Conservation (phyloP, 2,888 invertebrate species). For the Idaea dimidiata region DNA sequence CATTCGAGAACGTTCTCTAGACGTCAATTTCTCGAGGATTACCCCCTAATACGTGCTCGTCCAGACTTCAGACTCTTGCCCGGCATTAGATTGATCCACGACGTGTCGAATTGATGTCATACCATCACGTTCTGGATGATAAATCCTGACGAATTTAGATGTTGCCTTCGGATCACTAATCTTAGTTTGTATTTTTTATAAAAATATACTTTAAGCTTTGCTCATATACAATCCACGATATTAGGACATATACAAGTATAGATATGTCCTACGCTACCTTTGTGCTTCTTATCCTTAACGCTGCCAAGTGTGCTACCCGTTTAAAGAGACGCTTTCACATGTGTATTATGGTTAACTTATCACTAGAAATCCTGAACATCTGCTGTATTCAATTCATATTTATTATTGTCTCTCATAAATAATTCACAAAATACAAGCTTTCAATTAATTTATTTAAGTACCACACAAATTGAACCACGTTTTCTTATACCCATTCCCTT, state of each 20-base stretch:
- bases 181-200: too few relatives aligned
- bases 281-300: background rate
- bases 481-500: background rate
- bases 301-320: background rate
- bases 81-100: conserved; percentile 12
- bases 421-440: background rate
- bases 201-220: too few relatives aligned
- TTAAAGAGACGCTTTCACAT: background rate
- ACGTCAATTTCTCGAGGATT: background rate
- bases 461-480: background rate
- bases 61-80: background rate
- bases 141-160: conserved; percentile 38
- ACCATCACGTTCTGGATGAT: conserved; percentile 19
- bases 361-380: background rate
- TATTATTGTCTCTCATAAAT: background rate
- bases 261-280: background rate
- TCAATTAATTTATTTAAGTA: background rate
- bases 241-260: too few relatives aligned
- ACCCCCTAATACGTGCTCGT: background rate
- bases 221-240: too few relatives aligned
- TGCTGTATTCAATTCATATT: background rate
- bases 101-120: conserved; percentile 28
- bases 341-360: background rate
- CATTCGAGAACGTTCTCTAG: background rate
- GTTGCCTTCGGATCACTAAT: conserved; percentile 17